A percentile compares a stretch with the other conserved stretches of the same genome.
These are phyloP conservation scores for Rhabdophis nuchalis DNA, from an alignment of 2,797 vertebrate genomes.

Conservation along the genomic window DNA sequence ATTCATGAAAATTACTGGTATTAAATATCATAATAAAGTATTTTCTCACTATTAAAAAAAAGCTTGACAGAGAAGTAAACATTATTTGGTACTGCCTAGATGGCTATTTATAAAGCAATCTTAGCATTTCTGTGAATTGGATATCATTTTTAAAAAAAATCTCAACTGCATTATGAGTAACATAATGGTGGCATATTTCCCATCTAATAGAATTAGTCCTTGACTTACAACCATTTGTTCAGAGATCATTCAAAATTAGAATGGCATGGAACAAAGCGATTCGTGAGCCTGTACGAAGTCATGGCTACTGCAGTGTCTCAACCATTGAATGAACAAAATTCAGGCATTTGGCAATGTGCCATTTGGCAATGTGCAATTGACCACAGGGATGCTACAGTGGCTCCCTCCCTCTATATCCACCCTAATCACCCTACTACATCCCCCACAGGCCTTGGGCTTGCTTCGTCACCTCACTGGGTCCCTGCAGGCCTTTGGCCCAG, in stretches of 20 bases:
- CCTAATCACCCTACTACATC: background rate
- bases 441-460: background rate
- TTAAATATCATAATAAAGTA: conserved; percentile 21
- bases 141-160: background rate
- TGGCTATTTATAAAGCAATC: background rate
- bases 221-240: background rate
- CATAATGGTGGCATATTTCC: background rate
- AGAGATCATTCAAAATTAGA: background rate
- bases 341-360: background rate
- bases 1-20: background rate
- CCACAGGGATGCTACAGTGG: background rate
- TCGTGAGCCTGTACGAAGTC: background rate
- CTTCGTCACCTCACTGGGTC: background rate
- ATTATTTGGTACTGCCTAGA: rapidly evolving
- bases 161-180: background rate
- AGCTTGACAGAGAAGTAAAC: rapidly evolving
- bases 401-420: background rate
- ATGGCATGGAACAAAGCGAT: background rate
- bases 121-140: background rate
- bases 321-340: background rate
- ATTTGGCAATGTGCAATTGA: background rate
- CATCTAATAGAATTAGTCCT: background rate
- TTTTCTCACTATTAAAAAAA: background rate
- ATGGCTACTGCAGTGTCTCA: background rate
- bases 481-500: background rate